phyloP scores from a whole-genome alignment of 2,797 vertebrate species.

The Lates japonicus region DNA sequence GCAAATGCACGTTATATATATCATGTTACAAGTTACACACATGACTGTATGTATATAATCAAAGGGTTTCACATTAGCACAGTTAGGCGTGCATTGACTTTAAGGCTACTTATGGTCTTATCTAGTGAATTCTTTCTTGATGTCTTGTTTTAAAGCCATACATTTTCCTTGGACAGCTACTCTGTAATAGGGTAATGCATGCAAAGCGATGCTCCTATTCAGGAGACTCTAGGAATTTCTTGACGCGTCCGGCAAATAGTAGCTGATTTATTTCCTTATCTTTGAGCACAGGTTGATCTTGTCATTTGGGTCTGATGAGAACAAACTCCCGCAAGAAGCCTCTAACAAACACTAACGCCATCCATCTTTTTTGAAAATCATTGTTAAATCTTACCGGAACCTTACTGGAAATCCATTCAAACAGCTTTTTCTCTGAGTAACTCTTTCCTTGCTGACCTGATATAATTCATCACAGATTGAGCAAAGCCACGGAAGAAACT shows the following conservation, averaged over 20 bases:
- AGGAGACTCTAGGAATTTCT: not conserved
- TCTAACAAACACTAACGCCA: not conserved
- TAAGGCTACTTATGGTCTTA: not conserved
- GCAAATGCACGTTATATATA: not conserved
- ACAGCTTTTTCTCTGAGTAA: not conserved
- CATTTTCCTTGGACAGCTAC: not conserved
- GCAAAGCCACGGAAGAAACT: not conserved
- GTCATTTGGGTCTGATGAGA: not conserved
- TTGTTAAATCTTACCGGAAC: too few species aligned
- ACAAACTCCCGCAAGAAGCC: too few species aligned
- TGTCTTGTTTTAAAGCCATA: too few species aligned
- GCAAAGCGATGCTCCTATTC: not conserved
- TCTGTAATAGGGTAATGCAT: not conserved
- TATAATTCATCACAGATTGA: not conserved
- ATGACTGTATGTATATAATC: not conserved
- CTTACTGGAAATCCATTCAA: not conserved
- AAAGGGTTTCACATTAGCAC: not conserved
- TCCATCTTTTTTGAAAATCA: not conserved
- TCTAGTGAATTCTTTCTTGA: not conserved
- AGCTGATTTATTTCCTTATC: not conserved
- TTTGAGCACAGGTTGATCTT: not conserved
- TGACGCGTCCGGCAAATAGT: not conserved
- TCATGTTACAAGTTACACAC: not conserved
- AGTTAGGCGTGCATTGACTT: not conserved
- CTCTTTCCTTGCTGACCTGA: not conserved